Base-by-base conservation (phyloP, 2,888 invertebrate species). In the Beris chalybata region DNA sequence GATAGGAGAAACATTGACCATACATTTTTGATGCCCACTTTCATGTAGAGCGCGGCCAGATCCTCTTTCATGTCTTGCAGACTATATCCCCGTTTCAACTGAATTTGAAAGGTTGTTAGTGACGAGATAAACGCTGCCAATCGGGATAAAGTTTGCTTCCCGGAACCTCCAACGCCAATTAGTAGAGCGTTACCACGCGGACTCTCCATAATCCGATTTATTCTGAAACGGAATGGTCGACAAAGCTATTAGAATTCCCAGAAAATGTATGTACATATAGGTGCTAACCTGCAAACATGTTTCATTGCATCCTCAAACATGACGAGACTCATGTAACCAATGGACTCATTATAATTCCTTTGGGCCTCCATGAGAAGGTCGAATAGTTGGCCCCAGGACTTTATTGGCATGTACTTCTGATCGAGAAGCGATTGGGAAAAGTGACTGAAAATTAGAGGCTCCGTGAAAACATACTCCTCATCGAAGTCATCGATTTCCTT, bases 141-240 rank as follows among this genome's bases (percentile, higher is more conserved):
- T 43, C 95, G 85, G 0, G 95, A 91, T 59, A 97, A 82, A 3
- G 94, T 94, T 81, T 97, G 97, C 77, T 97, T 96, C 52, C 97
- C 97, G 64, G 93, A 94, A 45, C 97, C 97, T 29, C 97, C 97
- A 0, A 97, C 97, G 12, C 97, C 97, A n/a, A 97, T 91, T 12
- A 97, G 82, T 31, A 97, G 81, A 0, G 95, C 96, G 77, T 97
- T 96, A 12, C 96, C 96, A 71, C 95, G 85, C 0, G 96, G 95
- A 22, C 91, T 88, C 79, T 97, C 96, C 75, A 97, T 82, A 70
- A 97, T 96, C 63, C 97, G 89, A 80, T 93, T 96, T 69, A 97
- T 97, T 71, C 91, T 87, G 74, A 0, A 54, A 44, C 53, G 22
- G 31, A 61, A 66, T 47, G n/a, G 22, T 45, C 31, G 53, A 11